Evolutionary conservation across 2,797 vertebrate genomes (phyloP), one percentile per base, ranked within the genome.

Genomic region (Erethizon dorsatum): DNA sequence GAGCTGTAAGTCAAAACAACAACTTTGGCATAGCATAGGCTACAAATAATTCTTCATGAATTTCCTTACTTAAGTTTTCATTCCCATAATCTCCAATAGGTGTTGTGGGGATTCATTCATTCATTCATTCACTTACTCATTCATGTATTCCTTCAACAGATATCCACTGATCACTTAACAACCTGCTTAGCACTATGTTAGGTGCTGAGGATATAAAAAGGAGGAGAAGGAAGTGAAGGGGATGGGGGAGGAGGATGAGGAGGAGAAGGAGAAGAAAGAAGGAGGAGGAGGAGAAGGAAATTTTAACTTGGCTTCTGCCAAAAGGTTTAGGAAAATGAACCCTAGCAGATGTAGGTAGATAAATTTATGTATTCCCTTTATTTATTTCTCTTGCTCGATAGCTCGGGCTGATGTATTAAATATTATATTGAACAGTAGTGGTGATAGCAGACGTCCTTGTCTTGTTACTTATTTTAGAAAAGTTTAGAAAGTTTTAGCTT

Each of bases 11-110:
- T 89, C 96, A 96, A 92, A 96, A 56, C 11, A n/a, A 86, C 31
- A 47, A 20, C 59, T 91, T 33, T 83, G 41, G 31, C 73, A 85
- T 86, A 33, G 63, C n/a, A 85, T 61, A 96, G n/a, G 5, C 28
- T 78, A 57, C 26, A 80, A 83, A 78, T 18, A 12, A 18, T 89
- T 97, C 50, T 84, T 95, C 54, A 67, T 59, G 61, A 94, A 56
- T 56, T 94, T 91, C 17, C 94, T 95, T 80, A 69, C 54, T 7
- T 80, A 41, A 45, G 54, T 84, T 91, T 94, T 95, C 71, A 65
- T 24, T 88, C 75, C 80, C 31, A 87, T 69, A 75, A 91, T 94
- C 52, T 85, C 67, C 26, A 61, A 33, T 37, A 61, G 20, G 9
- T 57, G 54, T 95, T 77, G 9, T 77, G n/a, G 61, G 4, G 57